Conservation (phyloP, 2,888 invertebrate genomes). For the Nomada lathburiana region DNA sequence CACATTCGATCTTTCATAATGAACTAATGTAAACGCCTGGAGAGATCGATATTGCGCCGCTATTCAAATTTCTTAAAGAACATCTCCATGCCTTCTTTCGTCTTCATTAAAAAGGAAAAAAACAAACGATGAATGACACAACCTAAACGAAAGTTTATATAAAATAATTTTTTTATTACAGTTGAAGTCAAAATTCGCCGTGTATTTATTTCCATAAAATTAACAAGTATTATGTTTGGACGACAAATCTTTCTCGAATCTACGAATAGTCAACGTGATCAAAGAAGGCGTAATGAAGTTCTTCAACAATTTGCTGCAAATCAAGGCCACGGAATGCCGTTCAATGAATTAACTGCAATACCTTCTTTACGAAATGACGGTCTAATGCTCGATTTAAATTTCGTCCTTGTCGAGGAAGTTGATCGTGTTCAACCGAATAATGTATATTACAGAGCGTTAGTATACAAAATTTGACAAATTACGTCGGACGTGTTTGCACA, state of each 20-base stretch:
- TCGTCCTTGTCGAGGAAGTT: constrained; percentile 49
- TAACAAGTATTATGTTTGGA: constrained; percentile 59
- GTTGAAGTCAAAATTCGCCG: constrained; percentile 49
- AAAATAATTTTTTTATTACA: constrained; percentile 25
- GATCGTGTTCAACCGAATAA: constrained; percentile 19
- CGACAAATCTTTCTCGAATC: constrained; percentile 44
- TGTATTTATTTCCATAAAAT: constrained; percentile 37
- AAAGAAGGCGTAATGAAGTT: constrained; percentile 43
- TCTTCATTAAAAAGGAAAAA: neutral
- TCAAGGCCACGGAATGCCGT: constrained; percentile 27
- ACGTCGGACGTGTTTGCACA: neutral
- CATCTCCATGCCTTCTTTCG: neutral
- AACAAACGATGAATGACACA: constrained; percentile 45
- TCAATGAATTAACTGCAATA: constrained; percentile 27
- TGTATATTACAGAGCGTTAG: constrained; percentile 41
- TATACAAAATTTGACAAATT: neutral
- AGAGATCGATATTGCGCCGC: neutral
- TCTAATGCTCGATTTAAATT: constrained; percentile 48
- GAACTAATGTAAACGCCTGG: neutral
- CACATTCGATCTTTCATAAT: neutral
- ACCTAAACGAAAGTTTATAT: constrained; percentile 33
- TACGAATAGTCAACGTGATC: constrained; percentile 16
- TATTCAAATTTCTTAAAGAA: constrained; percentile 11
- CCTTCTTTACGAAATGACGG: constrained; percentile 44
- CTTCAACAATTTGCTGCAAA: constrained; percentile 26